Conservation (phyloP, 2,888 invertebrate species). For the Papilio elwesi region DNA sequence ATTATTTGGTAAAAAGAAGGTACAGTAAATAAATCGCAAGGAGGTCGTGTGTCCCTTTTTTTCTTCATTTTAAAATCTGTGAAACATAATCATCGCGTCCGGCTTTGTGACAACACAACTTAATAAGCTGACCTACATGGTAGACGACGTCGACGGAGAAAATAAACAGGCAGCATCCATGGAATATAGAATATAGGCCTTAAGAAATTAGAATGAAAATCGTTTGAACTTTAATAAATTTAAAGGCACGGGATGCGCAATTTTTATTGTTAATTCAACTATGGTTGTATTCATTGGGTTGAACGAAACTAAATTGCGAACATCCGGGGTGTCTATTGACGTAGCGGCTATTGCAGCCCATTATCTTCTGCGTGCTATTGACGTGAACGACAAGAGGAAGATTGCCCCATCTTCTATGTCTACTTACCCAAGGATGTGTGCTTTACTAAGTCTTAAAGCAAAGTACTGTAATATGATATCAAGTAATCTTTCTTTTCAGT, state of each 20-base stretch:
- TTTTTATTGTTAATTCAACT: constrained; percentile 80
- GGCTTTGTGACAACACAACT: constrained; percentile 71
- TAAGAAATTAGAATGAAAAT: constrained; percentile 43
- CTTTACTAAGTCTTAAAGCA: constrained; percentile 45
- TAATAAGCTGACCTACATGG: constrained; percentile 80
- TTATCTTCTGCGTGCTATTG: constrained; percentile 61
- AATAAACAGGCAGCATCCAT: constrained; percentile 46
- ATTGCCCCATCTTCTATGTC: constrained; percentile 62
- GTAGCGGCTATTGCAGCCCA: constrained; percentile 55
- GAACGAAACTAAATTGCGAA: constrained; percentile 80
- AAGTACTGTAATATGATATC: constrained; percentile 40
- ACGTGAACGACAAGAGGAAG: constrained; percentile 66
- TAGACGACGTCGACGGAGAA: constrained; percentile 63
- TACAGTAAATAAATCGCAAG: constrained; percentile 20
- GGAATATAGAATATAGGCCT: constrained; percentile 38
- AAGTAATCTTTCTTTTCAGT: constrained; percentile 27
- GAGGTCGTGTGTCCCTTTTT: constrained; percentile 32
- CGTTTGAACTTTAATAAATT: constrained; percentile 33
- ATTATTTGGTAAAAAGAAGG: background rate
- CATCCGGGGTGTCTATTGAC: constrained; percentile 81
- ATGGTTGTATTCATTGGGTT: constrained; percentile 76
- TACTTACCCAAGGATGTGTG: constrained; percentile 58
- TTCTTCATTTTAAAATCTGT: constrained; percentile 74
- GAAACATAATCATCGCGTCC: constrained; percentile 77
- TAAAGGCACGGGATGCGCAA: constrained; percentile 75